These are phyloP conservation scores for Hirtodrosophila trivittata DNA, from an alignment of 2,888 invertebrate species.

Conservation along the genomic window DNA sequence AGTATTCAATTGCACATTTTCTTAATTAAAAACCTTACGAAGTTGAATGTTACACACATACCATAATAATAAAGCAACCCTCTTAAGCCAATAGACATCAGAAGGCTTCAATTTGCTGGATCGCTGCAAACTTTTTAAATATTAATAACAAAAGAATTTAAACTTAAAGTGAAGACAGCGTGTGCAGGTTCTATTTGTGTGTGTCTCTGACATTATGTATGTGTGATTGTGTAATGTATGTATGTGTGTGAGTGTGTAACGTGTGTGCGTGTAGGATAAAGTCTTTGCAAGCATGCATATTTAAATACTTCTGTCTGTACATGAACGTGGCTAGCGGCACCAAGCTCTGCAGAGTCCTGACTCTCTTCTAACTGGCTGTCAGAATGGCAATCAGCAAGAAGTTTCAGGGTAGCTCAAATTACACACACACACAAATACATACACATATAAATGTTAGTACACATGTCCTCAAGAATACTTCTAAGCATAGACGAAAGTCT, in stretches of 20 bases:
- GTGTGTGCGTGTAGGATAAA: constrained; percentile 19
- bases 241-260: constrained; percentile 5
- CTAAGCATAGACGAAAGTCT: constrained; percentile 36
- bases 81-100: constrained; percentile 19
- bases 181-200: constrained; percentile 44
- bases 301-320: constrained; percentile 25
- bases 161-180: constrained; percentile 67
- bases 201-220: constrained; percentile 7
- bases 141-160: constrained; percentile 75
- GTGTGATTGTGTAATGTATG: constrained; percentile 8
- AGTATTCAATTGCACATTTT: no score
- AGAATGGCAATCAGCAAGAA: constrained; percentile 50
- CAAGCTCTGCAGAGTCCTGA: constrained; percentile 24
- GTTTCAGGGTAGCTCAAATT: constrained; percentile 34
- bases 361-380: constrained; percentile 43
- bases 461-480: no score
- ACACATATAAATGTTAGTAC: neutral
- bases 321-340: constrained; percentile 51
- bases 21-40: no score
- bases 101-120: constrained; percentile 47
- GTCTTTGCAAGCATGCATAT: neutral
- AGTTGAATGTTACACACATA: neutral
- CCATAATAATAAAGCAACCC: no score
- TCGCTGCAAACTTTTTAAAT: constrained; percentile 64
- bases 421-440: constrained; percentile 5